Evolutionary conservation across 2,797 vertebrate species (phyloP).

Genomic region (Intellagama lesueurii): DNA sequence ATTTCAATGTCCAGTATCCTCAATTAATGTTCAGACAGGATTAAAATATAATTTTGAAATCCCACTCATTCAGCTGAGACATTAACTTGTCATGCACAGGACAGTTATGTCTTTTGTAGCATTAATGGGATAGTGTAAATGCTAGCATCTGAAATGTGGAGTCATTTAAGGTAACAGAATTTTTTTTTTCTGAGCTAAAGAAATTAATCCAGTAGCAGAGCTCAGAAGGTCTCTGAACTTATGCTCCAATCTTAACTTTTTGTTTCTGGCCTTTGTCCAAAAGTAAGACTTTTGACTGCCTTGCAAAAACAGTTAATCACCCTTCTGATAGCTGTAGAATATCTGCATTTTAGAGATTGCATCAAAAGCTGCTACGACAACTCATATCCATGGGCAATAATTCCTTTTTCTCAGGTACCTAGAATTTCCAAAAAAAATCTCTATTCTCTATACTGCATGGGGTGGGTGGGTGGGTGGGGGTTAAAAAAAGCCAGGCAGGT

Average conservation of each 20-base stretch:
- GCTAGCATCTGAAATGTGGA: slow-evolving; percentile 8
- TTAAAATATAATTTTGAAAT: not conserved
- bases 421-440: slow-evolving; percentile 2
- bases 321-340: slow-evolving; percentile 14
- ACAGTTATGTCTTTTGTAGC: not conserved
- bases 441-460: not conserved
- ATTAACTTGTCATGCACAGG: slow-evolving; percentile 27
- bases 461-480: not conserved
- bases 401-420: slow-evolving; percentile 14
- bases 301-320: slow-evolving; percentile 30
- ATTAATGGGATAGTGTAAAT: slow-evolving; percentile 27
- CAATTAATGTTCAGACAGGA: not conserved
- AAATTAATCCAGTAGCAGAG: slow-evolving; percentile 32
- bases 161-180: slow-evolving; percentile 18
- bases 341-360: slow-evolving; percentile 33
- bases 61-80: not conserved
- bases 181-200: slow-evolving; percentile 34
- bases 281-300: slow-evolving; percentile 44
- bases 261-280: slow-evolving; percentile 28
- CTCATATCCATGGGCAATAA: slow-evolving; percentile 38
- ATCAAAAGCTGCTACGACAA: slow-evolving; percentile 58
- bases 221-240: slow-evolving; percentile 19
- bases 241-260: slow-evolving; percentile 17
- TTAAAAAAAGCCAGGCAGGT: too few species aligned
- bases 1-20: not conserved